A percentile compares a stretch with the other conserved stretches of the same genome.
Conservation (phyloP, 2,888 invertebrate species). For the Nephrotoma appendiculata region DNA sequence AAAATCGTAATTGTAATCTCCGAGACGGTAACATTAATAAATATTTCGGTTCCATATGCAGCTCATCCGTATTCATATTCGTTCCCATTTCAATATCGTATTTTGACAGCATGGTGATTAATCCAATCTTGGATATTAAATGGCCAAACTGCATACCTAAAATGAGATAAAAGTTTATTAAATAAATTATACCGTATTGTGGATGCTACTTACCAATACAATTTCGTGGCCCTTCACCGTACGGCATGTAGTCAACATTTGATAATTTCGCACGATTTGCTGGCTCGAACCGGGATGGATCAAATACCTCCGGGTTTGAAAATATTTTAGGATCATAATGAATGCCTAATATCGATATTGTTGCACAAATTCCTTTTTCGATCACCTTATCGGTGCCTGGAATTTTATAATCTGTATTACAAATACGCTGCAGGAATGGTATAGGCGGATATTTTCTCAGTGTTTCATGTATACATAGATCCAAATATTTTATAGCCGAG, state of each 20-base stretch:
- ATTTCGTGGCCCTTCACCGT: slow-evolving; percentile 9
- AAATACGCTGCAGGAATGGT: slow-evolving; percentile 4
- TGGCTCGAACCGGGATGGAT: slow-evolving; percentile 5
- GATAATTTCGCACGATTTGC: background rate
- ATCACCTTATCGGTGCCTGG: background rate
- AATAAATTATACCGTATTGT: background rate
- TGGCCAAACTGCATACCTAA: background rate
- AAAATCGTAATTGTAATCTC: background rate
- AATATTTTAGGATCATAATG: slow-evolving; percentile 7
- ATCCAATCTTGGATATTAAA: background rate
- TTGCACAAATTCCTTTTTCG: background rate
- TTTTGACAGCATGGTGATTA: background rate
- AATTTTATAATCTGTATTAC: slow-evolving; percentile 5
- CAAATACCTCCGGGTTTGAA: slow-evolving; percentile 6
- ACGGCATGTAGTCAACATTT: slow-evolving; percentile 4
- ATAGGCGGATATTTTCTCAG: slow-evolving; percentile 5
- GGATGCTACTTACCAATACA: slow-evolving; percentile 3
- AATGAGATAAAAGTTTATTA: background rate
- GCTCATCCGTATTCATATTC: background rate
- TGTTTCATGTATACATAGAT: background rate
- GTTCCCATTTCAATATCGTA: background rate
- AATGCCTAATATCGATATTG: slow-evolving; percentile 5
- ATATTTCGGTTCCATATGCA: background rate
- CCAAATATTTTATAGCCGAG: background rate
- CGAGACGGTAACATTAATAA: background rate